Evolutionary conservation across 1,140 invertebrate species (phyloP), one percentile per base, ranked within the genome.

Genomic region (Adelges cooleyi): DNA sequence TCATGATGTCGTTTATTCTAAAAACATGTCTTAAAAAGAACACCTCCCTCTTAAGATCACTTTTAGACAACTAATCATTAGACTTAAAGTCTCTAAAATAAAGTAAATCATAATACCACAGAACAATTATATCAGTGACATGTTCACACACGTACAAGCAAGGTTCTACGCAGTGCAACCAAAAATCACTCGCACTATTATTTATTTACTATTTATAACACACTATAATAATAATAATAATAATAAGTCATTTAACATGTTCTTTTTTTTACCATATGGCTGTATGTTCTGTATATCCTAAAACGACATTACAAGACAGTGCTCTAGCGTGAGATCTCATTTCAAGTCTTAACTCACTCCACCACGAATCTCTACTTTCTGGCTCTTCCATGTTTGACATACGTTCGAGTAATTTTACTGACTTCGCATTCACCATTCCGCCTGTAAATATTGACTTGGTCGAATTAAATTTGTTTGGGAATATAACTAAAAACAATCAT

Each of bases 331-430:
- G 93, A 6, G 91, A 92, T 2, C 92, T 78, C 65, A 97, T 86
- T 81, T 98, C 94, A 77, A 92, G 93, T 46, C 94, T 78, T 11
- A 97, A 78, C 77, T 97, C 93, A 0, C 86, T 92, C 93, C 93
- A 97, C 93, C 94, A 97, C 8, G 84, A 83, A 73, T 95, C 93
- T 38, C 94, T 80, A 1, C 89, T 85, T 72, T 95, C 91, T 1
- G 89, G 87, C 72, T 95, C 92, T 74, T 93, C 90, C 66, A 84
- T 75, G 74, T 85, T 87, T 15, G 82, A 82, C 42, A 90, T 89
- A 67, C 86, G 78, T 72, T 92, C 89, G 1, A 95, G 74, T 17
- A 95, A 74, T 77, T 95, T 95, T 0, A 95, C 90, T 33, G 92
- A 90, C 67, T 88, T 79, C 0, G 87, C 85, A 69, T 84, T 86